These are phyloP conservation scores for Scalopus aquaticus DNA, from an alignment of 2,113 vertebrate species.

Conservation along the genomic window DNA sequence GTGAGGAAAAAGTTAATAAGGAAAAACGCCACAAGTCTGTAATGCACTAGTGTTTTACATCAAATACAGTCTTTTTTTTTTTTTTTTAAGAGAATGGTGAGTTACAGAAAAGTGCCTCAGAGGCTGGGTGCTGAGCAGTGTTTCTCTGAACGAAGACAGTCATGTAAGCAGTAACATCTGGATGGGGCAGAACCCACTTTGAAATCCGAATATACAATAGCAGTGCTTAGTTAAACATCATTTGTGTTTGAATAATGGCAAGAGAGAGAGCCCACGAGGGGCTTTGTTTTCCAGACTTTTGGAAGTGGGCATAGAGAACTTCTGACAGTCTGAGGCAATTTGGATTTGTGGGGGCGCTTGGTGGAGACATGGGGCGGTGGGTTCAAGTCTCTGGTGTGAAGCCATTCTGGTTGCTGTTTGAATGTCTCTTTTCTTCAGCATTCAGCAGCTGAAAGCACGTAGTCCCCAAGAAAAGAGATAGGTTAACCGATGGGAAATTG, in stretches of 20 bases:
- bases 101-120: constrained; percentile 72
- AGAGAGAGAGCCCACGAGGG: not conserved
- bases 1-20: constrained; percentile 64
- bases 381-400: not conserved
- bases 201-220: constrained; percentile 74
- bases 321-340: not conserved
- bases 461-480: not conserved
- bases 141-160: constrained; percentile 69
- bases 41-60: constrained; percentile 79
- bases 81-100: constrained; percentile 56
- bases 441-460: not conserved
- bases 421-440: not conserved
- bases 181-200: constrained; percentile 72
- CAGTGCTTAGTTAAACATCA: constrained; percentile 66
- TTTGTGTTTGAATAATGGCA: constrained; percentile 49
- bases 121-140: constrained; percentile 58
- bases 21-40: constrained; percentile 75
- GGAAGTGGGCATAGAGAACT: not conserved
- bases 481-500: not conserved
- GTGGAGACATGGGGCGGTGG: not conserved
- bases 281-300: constrained; percentile 35
- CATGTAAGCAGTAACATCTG: constrained; percentile 77
- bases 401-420: not conserved
- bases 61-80: constrained; percentile 65
- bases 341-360: not conserved